Evolutionary conservation across 2,888 invertebrate species (phyloP).

Genomic region (Rhodophaea formosa): DNA sequence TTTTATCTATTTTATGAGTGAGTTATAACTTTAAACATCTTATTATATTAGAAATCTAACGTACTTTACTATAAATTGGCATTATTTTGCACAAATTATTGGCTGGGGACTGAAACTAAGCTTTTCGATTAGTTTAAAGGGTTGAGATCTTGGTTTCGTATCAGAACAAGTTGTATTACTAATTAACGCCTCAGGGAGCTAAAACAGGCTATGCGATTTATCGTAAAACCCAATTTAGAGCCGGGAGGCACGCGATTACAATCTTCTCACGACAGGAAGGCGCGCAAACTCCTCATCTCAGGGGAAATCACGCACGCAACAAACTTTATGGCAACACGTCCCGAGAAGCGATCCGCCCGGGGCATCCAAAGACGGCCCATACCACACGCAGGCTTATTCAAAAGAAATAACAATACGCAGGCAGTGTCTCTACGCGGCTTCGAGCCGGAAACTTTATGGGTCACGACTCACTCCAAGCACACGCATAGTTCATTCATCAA

Average conservation of each 20-base stretch:
- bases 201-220: constrained; percentile 75
- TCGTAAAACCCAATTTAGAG: constrained; percentile 79
- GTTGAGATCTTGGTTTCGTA: constrained; percentile 60
- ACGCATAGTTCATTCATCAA: constrained; percentile 48
- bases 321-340: constrained; percentile 81
- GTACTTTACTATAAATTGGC: background rate
- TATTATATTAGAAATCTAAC: no score
- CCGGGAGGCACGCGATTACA: constrained; percentile 80
- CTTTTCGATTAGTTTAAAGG: constrained; percentile 31
- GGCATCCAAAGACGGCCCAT: constrained; percentile 67
- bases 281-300: constrained; percentile 80
- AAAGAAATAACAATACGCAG: constrained; percentile 68
- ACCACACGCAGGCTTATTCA: constrained; percentile 68
- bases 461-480: constrained; percentile 55
- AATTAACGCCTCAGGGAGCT: constrained; percentile 73
- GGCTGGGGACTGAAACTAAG: constrained; percentile 1
- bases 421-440: constrained; percentile 74
- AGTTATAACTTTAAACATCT: no score
- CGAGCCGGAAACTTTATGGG: constrained; percentile 44
- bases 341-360: constrained; percentile 72
- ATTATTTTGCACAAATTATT: background rate
- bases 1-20: no score
- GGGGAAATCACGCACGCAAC: constrained; percentile 82
- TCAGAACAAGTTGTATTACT: constrained; percentile 65
- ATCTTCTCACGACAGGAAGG: constrained; percentile 81